Evolutionary conservation across 2,888 invertebrate species (phyloP), one percentile per base, ranked within the genome.

Genomic region (Operophtera brumata): DNA sequence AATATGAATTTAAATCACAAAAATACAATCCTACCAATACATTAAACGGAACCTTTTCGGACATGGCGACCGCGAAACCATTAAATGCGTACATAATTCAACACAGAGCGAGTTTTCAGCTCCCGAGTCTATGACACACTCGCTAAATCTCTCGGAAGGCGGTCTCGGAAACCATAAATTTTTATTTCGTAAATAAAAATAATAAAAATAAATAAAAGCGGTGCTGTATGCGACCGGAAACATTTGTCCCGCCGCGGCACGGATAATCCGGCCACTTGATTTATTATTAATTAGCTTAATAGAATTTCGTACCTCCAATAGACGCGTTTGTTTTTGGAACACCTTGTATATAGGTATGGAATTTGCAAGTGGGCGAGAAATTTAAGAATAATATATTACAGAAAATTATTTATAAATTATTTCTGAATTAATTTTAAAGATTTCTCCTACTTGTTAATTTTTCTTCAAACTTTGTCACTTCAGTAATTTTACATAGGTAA

Each of bases 121-220:
- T 78, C 74, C 77, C 79, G 77, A 82, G 82, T 86, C 87, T 88
- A 86, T 86, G 88, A 84, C 87, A 82, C 79, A 77, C 82, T 78
- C 85, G 86, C 86, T 86, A 86, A 86, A 88, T 88, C 88, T 87
- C 84, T 79, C 82, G 79, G 84, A 87, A 89, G 89, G 89, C 89
- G 89, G 86, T 83, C 81, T 78, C 75, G 66, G 59, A 70, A 73
- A 68, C 80, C 79, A 84, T 90, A 89, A 88, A 89, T 89, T 88
- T 82, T 81, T 86, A 82, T 86, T 86, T 82, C 76, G 80, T 82
- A 85, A 84, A 87, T 84, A 85, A 89, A 86, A 89, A 88, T 86
- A 88, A 87, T 85, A 84, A 82, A 85, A 84, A 86, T 83, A 84
- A 84, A 84, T 81, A 84, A 84, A 83, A 77, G 75, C 77, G 78